Evolutionary conservation across 2,113 vertebrate genomes (phyloP).

Genomic region (Lanius collurio): DNA sequence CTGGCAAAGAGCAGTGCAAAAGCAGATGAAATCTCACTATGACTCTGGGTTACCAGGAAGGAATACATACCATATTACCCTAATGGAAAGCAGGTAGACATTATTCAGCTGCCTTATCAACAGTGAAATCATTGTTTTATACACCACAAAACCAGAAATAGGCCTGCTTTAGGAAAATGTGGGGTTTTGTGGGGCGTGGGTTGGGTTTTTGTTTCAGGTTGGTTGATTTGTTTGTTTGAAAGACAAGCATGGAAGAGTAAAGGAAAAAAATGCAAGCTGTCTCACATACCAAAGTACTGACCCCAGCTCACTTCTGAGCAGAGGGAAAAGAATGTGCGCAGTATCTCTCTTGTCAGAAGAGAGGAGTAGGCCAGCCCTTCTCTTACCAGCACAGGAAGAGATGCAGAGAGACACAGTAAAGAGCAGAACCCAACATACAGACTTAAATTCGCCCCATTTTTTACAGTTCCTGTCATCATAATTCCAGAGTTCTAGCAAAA

Average conservation of each 20-base stretch:
- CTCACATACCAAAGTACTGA: background rate
- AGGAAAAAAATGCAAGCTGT: background rate
- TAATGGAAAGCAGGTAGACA: background rate
- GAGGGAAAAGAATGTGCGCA: background rate
- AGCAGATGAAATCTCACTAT: background rate
- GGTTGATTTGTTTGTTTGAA: background rate
- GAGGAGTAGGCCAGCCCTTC: background rate
- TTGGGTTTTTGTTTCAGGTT: background rate
- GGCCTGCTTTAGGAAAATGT: background rate
- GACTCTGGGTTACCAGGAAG: background rate
- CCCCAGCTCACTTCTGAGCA: background rate
- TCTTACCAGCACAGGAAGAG: background rate
- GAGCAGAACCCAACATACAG: background rate
- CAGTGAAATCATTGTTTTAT: background rate
- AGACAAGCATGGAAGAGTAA: background rate
- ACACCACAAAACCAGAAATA: background rate
- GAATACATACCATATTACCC: background rate
- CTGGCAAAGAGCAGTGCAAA: background rate
- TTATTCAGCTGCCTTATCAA: background rate
- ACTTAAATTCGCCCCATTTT: background rate
- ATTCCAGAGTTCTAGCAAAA: background rate
- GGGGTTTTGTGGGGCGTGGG: background rate
- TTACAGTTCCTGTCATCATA: background rate
- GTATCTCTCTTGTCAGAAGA: background rate
- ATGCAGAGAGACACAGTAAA: background rate